A percentile compares a stretch with the other conserved stretches of the same genome.
Evolutionary conservation across 2,113 vertebrate genomes (phyloP).

Genomic region (Theropithecus gelada): DNA sequence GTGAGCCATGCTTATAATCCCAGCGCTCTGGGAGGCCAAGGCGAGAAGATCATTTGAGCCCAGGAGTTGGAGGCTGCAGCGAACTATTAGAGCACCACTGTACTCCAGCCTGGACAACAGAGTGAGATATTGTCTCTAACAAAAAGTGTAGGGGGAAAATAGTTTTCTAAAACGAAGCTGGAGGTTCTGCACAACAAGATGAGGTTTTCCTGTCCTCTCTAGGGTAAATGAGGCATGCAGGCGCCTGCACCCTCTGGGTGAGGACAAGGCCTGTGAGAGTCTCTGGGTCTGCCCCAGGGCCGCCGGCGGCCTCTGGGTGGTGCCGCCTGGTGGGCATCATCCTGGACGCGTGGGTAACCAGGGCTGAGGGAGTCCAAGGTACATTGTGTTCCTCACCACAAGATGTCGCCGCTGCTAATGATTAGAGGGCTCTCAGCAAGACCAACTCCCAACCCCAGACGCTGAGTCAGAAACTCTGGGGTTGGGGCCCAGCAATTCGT

Average conservation of each 20-base stretch:
- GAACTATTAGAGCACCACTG: too few species aligned
- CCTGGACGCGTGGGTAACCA: background rate
- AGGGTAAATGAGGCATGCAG: background rate
- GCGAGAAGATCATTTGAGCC: too few species aligned
- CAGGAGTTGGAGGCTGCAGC: too few species aligned
- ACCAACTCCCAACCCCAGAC: fast-evolving
- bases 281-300: too few species aligned
- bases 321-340: fast-evolving
- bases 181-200: background rate
- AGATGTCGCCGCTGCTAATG: constrained; percentile 68
- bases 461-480: background rate
- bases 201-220: background rate
- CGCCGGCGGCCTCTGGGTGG: background rate
- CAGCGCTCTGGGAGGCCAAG: too few species aligned
- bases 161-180: background rate
- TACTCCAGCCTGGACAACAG: too few species aligned
- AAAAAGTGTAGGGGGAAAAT: too few species aligned
- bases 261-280: fast-evolving
- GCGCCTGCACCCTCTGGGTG: background rate
- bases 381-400: constrained; percentile 21
- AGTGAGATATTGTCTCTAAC: too few species aligned
- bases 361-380: background rate
- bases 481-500: background rate
- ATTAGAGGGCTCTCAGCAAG: background rate
- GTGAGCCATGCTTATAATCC: too few species aligned